Base-by-base conservation (phyloP, 2,888 invertebrate genomes). In the Drosophila mayaguana region DNA sequence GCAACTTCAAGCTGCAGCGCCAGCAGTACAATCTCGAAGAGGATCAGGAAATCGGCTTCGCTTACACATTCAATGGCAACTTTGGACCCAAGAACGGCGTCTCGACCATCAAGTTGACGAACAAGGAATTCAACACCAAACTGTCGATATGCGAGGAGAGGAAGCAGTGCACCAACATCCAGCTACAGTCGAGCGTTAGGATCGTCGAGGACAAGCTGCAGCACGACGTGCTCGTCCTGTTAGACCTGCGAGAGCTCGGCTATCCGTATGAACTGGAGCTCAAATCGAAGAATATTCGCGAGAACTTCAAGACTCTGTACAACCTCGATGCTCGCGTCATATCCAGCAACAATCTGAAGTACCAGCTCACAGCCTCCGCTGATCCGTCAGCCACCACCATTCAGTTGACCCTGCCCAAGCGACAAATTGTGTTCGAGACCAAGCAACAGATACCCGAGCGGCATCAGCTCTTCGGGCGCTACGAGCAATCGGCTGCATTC, bases 61-160 rank as follows among this genome's bases (percentile, higher is more conserved):
- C 95, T 91, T 94, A 95, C 7, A 94, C 95, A 75, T 94, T 96
- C 75, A 96, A 96, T 89, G 94, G 95, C 4, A 95, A 94, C 22
- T 94, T 96, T 56, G 96, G 96, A 2, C 94, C 94, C 2, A 95
- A 95, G 72, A 96, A 95, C 76, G 94, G 96, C 64, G 95, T 90
- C 1, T 94, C 95, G 0, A 96, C 96, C 80, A 93, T 95, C 1
- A 96, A 96, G 80, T 90, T 95, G 56, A 96, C 96, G 46, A 95
- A 96, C 92, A 94, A 96, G 74, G 96, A 96, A 78, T 95, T 96
- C 91, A 95, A 96, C 85, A 93, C 95, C 53, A 95, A 95, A 16
- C 94, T 95, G 75, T 95, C 96, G 14, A 95, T 96, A 91, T 97
- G 97, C 91, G 96, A 96, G 80, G 96, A 96, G 90, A 96, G 96